Base-by-base conservation (phyloP, 2,113 vertebrate genomes). In the Callipepla squamata region DNA sequence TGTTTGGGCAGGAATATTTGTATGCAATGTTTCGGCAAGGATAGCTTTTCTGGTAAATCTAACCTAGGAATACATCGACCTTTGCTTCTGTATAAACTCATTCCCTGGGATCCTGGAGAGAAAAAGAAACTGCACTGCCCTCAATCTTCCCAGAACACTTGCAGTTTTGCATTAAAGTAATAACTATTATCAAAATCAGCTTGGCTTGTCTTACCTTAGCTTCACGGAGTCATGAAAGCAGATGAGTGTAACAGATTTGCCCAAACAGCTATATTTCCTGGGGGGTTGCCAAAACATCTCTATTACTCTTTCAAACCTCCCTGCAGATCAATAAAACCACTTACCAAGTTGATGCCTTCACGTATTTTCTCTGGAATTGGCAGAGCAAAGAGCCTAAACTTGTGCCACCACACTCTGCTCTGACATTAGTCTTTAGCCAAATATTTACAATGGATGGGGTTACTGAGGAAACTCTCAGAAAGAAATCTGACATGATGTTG, bases 261-360 rank as follows among this genome's bases (percentile, higher is more conserved):
- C 44, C 79, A 70, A 77, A 85, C 25, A 78, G 67, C 72, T 87
- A 25, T 85, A 68, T 74, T 89, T 87, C 47, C 81, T 87, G 81
- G 80, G 38, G 20, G 15, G 25, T 7, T 94, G 94, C 85, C 96
- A 95, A 91, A 91, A 85, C 38, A 44, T 80, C 47, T 59, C 68
- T 74, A 53, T 7, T 44, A 34, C 17, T 87, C 85, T 93, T 92
- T 91, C 67, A 85, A 75, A 80, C 76, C 34, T 42, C 42, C 80
- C 85, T 65, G 22, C 62, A 80, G 72, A 95, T 93, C 93, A 80
- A 89, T 89, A 91, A 95, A 95, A 92, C 28, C 80, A 95, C 80
- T 91, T 74, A 80, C 65, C 63, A 87, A 59, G 51, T 32, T 72
- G 91, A 84, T 82, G 38, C n/a, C 72, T 83, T 93, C 87, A 85